Base-by-base conservation (phyloP, 1,140 invertebrate species). In the Prorops nasuta region DNA sequence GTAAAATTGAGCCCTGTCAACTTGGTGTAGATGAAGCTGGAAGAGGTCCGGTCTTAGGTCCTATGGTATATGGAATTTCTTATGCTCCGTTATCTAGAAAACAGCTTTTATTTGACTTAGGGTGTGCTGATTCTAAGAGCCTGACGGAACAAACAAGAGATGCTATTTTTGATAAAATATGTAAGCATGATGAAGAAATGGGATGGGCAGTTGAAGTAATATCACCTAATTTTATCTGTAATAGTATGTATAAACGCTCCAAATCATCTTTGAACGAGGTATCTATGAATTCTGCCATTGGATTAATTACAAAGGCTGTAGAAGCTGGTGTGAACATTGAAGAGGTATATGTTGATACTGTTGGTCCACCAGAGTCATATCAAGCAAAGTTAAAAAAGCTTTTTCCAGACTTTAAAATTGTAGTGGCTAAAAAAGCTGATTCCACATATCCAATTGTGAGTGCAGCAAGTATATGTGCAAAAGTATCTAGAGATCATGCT, bases 381-480 rank as follows among this genome's bases (percentile, higher is more conserved):
- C 86, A 93, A 74, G 86, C 82, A 10, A 96, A 92, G 76, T 77
- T 99, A 38, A 79, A 86, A 58, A 76, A 74, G 10, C 81, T 94
- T 46, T 99, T 99, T 76, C 97, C 97, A 21, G 79, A 86, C 61
- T 79, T 90, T 38, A 87, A 90, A 79, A 90, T 99, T 37, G 94
- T 88, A 18, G 97, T 99, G 0, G 89, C 93, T 0, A 98, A 98
- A 70, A 99, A 99, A 73, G 98, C 98, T 69, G 98, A 99, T 79
- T 87, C 95, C 0, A 86, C 90, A 2, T 99, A 90, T 76, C 92
- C 95, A 0, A 90, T 98, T 66, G 98, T 99, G 17, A 95, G 95
- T 54, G 96, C 95, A 1, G 97, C 98, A 6, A 98, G 96, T 88
- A 98, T 99, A 60, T 98, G 93, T 73, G 98, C 98, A 1, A 99